Evolutionary conservation across 2,113 vertebrate genomes (phyloP), one percentile per base, ranked within the genome.

Genomic region (Atherinomorus stipes): DNA sequence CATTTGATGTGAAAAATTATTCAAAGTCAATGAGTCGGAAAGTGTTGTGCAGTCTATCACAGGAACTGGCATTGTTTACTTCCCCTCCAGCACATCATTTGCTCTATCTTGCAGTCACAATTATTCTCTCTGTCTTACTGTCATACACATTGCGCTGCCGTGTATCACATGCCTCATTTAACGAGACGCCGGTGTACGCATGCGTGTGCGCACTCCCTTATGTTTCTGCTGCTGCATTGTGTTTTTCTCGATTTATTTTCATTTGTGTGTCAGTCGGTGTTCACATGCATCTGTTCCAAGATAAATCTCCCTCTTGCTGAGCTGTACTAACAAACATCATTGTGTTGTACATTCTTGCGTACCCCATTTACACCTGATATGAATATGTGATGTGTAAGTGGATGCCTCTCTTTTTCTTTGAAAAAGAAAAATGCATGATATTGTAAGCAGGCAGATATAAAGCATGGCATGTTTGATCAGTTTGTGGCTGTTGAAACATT

Each of bases 21-120:
- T 92, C 87, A 90, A 85, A 91, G 80, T 86, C 88, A 90, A 91
- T 91, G 91, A 91, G 91, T 84, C 63, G 90, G 81, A 92, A 89
- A 91, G 91, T 88, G 89, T 90, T 88, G 23, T 71, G 80, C 81
- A 84, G 88, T 90, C 87, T 84, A 83, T 89, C 87, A 92, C 80
- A 86, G 81, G 78, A 86, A 91, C 80, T 84, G 86, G 86, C 87
- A 82, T 88, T 90, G 91, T 92, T 91, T 92, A 91, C 89, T 90
- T 91, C 91, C 88, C 85, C 86, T 87, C 74, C 85, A 86, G 77
- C 87, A 85, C 89, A 91, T 89, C 81, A 88, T 89, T 91, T 89
- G 85, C 85, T 89, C 83, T 73, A 68, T 89, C 89, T 89, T 60
- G 34, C 86, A 86, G 79, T 88, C 83, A 86, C 89, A 88, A 87